Evolutionary conservation across 2,888 invertebrate species (phyloP).

Genomic region (Sarcophaga carnaria): DNA sequence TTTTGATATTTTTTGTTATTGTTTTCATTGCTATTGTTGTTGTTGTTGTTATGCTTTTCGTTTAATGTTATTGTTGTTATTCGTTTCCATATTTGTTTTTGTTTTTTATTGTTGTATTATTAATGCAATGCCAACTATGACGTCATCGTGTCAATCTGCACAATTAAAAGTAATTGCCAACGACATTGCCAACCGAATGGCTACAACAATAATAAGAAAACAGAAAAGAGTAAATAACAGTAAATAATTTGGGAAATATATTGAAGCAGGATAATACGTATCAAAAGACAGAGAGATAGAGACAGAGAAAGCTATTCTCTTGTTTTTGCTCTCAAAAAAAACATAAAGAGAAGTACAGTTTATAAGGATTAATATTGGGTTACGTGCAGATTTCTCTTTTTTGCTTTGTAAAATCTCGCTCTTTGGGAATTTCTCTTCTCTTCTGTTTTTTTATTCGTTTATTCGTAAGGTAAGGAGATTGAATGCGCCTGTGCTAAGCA

Average conservation of each 20-base stretch:
- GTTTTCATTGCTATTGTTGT: not conserved
- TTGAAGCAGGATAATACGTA: not conserved
- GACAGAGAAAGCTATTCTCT: too few species aligned
- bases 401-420: too few species aligned
- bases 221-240: conserved; percentile 32
- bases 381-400: too few species aligned
- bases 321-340: too few species aligned
- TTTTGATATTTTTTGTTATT: not conserved
- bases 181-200: conserved; percentile 19
- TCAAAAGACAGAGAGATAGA: too few species aligned
- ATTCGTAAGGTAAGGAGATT: not conserved
- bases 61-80: conserved; percentile 17
- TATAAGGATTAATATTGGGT: too few species aligned
- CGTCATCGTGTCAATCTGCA: conserved; percentile 70
- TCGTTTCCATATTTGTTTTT: conserved; percentile 19
- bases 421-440: not conserved
- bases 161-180: conserved; percentile 65
- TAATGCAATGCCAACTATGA: conserved; percentile 73
- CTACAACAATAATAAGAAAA: not conserved
- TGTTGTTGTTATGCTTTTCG: not conserved
- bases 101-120: conserved; percentile 34
- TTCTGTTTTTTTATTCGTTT: too few species aligned
- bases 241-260: conserved; percentile 5
- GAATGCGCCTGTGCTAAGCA: conserved; percentile 61
- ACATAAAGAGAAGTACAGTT: too few species aligned